Conservation (phyloP, 2,797 vertebrate species). For the Trachurus trachurus region DNA sequence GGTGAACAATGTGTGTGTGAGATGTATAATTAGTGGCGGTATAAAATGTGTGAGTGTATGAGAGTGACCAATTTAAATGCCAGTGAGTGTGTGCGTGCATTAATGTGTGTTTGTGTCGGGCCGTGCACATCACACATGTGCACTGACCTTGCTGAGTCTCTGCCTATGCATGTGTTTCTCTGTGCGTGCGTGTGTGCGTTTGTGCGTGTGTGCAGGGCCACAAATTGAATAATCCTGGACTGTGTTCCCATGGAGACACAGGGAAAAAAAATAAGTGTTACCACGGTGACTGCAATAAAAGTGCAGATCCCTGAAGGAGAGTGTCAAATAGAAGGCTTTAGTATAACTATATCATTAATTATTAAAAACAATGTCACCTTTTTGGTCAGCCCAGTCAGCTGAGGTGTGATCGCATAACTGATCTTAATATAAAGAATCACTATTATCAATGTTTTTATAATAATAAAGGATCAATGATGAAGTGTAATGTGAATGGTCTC, state of each 20-base stretch:
- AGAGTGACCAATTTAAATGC: too few species aligned
- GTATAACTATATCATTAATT: neutral
- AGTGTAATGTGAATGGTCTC: neutral
- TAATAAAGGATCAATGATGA: neutral
- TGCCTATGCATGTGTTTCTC: conserved; percentile 11
- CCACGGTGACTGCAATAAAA: conserved; percentile 74
- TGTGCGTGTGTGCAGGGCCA: neutral
- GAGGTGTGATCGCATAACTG: neutral
- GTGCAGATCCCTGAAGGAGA: conserved; percentile 56
- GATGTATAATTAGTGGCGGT: too few species aligned
- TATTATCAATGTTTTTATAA: neutral
- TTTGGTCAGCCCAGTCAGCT: neutral
- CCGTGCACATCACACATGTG: conserved; percentile 4
- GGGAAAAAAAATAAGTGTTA: conserved; percentile 78
- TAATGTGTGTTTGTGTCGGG: neutral
- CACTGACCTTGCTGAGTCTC: conserved; percentile 3
- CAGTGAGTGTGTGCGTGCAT: neutral
- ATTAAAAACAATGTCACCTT: neutral
- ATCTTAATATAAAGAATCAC: neutral
- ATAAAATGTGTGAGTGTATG: too few species aligned
- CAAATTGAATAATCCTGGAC: conserved; percentile 64
- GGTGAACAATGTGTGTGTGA: neutral
- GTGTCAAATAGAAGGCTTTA: conserved; percentile 43
- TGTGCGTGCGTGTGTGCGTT: conserved; percentile 16
- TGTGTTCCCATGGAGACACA: conserved; percentile 83